Evolutionary conservation across 2,113 vertebrate genomes (phyloP).

Genomic region (Mesitornis unicolor): DNA sequence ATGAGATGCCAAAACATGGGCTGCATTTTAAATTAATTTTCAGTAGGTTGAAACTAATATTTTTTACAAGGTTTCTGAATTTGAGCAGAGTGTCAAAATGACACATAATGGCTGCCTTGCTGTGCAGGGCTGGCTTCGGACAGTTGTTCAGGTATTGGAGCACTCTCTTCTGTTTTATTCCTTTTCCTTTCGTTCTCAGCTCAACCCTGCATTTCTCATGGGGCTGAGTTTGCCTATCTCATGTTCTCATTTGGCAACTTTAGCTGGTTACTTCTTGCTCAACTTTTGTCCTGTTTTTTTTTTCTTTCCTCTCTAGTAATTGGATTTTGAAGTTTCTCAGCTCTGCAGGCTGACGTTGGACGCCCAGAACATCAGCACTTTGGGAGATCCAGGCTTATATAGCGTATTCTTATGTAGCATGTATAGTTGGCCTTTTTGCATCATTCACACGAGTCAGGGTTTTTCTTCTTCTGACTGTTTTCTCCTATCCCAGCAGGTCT

Average conservation of each 20-base stretch:
- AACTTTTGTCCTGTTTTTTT: neutral
- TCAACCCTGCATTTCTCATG: neutral
- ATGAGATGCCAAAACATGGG: conserved; percentile 4
- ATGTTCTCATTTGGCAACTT: neutral
- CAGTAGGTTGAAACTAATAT: neutral
- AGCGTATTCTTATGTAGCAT: neutral
- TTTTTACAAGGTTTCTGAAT: neutral
- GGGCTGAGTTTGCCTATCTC: neutral
- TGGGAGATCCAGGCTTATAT: neutral
- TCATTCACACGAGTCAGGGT: neutral
- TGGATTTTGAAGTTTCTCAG: neutral
- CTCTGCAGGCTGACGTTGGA: neutral
- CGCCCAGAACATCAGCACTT: neutral
- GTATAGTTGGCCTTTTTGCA: neutral
- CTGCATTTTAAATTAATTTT: conserved; percentile 46
- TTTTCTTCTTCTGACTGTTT: neutral
- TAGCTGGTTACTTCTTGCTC: neutral
- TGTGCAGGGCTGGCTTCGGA: neutral
- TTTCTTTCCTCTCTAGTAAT: neutral
- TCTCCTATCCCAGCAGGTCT: neutral
- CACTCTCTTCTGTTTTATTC: neutral
- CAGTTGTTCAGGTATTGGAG: neutral
- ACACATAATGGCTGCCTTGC: neutral
- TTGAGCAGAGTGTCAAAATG: neutral
- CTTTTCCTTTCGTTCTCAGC: neutral